A percentile compares a stretch with the other conserved stretches of the same genome.
phyloP scores from a whole-genome alignment of 2,113 vertebrate genomes.

The Empidonax traillii region DNA sequence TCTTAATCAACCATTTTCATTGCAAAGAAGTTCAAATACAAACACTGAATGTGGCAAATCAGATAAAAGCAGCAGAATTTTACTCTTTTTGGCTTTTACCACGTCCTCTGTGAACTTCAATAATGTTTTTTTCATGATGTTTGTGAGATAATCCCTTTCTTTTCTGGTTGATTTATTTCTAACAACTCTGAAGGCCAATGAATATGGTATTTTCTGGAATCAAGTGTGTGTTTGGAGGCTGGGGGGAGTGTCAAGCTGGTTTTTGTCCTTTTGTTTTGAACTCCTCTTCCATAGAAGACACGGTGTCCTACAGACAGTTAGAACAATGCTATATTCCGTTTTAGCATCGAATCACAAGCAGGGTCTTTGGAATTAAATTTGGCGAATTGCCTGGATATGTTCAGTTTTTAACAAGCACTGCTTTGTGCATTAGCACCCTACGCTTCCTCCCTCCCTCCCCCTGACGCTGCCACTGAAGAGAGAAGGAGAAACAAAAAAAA shows the following conservation, averaged over 20 bases:
- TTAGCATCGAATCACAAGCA: slow-evolving; percentile 71
- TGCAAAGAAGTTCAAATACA: neutral
- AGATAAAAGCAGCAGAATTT: neutral
- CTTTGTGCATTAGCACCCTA: slow-evolving; percentile 83
- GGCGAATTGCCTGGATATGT: slow-evolving; percentile 85
- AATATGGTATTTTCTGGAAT: slow-evolving; percentile 58
- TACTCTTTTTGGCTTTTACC: neutral
- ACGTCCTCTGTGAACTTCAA: neutral
- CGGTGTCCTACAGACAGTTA: slow-evolving; percentile 75
- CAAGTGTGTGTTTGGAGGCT: slow-evolving; percentile 48
- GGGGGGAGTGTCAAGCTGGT: slow-evolving; percentile 29
- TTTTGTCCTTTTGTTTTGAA: slow-evolving; percentile 68
- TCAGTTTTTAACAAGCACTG: slow-evolving; percentile 86
- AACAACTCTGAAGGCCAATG: slow-evolving; percentile 45
- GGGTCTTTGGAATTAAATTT: slow-evolving; percentile 82
- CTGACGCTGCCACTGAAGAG: slow-evolving; percentile 45
- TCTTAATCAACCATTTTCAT: neutral
- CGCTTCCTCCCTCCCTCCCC: slow-evolving; percentile 57
- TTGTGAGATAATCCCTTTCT: slow-evolving; percentile 35
- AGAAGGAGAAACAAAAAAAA: slow-evolving; percentile 75
- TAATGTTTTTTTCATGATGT: slow-evolving; percentile 1
- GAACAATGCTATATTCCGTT: slow-evolving; percentile 75
- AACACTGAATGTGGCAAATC: neutral
- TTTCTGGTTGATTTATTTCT: slow-evolving; percentile 53
- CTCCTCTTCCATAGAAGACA: slow-evolving; percentile 59